Evolutionary conservation across 2,888 invertebrate species (phyloP).

Genomic region (Drymonia ruficornis): DNA sequence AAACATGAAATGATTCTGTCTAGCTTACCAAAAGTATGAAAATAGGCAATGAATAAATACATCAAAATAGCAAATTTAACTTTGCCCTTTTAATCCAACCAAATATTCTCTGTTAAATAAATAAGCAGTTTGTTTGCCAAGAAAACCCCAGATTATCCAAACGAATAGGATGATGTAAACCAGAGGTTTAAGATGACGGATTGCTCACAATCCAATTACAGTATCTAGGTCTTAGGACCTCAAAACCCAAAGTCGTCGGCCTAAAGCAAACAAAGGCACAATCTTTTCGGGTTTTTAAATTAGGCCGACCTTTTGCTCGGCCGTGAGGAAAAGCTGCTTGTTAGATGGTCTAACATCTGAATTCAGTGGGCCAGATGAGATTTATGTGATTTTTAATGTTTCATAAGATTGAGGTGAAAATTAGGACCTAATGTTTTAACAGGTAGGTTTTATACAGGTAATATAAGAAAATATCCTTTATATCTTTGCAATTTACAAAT

Average conservation of each 20-base stretch:
- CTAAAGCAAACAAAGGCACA: conserved; percentile 1
- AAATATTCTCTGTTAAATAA: no score
- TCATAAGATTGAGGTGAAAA: not conserved
- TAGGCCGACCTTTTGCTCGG: conserved; percentile 4
- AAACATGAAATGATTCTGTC: no score
- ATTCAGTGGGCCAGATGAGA: conserved; percentile 1
- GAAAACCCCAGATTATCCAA: conserved; percentile 1
- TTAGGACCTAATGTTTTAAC: not conserved
- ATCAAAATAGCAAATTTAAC: not conserved
- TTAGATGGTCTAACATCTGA: conserved; percentile 1
- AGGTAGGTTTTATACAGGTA: not conserved
- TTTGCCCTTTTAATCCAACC: no score
- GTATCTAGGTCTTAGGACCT: conserved; percentile 5
- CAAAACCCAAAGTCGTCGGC: conserved; percentile 1
- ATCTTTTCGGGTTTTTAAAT: conserved; percentile 4
- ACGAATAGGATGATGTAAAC: conserved; percentile 4
- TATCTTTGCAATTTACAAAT: no score
- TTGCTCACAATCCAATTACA: conserved; percentile 7
- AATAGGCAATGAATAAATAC: not conserved
- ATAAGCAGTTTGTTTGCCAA: not conserved
- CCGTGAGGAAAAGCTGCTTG: conserved; percentile 3
- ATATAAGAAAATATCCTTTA: no score
- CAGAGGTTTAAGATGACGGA: conserved; percentile 8
- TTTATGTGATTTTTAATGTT: not conserved
- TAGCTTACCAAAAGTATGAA: no score